These are phyloP conservation scores for Sciurus carolinensis DNA, from an alignment of 2,797 vertebrate species.

Conservation along the genomic window DNA sequence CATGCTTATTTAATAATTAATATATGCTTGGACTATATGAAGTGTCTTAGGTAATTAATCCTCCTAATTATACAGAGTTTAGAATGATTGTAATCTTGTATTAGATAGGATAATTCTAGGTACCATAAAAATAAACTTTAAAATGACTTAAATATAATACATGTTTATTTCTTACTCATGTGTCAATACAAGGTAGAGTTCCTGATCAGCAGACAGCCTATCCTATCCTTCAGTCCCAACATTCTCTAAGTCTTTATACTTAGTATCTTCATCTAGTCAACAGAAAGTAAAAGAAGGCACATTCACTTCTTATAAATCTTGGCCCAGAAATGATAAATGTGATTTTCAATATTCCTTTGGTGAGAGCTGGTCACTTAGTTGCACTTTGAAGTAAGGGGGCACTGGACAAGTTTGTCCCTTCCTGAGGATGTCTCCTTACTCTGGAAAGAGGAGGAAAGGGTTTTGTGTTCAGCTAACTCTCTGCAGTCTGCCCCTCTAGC, in stretches of 20 bases:
- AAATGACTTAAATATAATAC: not conserved
- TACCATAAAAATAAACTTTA: conserved; percentile 39
- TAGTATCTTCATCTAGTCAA: not conserved
- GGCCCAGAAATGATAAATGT: not conserved
- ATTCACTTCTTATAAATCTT: not conserved
- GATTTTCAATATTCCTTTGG: not conserved
- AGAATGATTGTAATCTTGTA: not conserved
- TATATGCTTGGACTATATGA: not conserved
- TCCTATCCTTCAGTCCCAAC: not conserved
- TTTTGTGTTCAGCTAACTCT: not conserved
- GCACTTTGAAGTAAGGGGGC: not conserved
- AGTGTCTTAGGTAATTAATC: not conserved
- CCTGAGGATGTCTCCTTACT: not conserved
- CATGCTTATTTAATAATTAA: conserved; percentile 4
- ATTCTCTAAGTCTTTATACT: not conserved
- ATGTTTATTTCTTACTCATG: not conserved
- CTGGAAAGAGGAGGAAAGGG: not conserved
- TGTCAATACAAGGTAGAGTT: not conserved
- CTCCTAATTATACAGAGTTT: not conserved
- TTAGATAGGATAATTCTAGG: not conserved
- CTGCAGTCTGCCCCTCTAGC: not conserved
- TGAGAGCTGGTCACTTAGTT: not conserved
- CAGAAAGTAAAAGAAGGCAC: not conserved
- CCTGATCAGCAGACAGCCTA: not conserved
- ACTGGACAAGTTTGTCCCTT: not conserved